Base-by-base conservation (phyloP, 2,888 invertebrate genomes). In the Pharmacophagus antenor region DNA sequence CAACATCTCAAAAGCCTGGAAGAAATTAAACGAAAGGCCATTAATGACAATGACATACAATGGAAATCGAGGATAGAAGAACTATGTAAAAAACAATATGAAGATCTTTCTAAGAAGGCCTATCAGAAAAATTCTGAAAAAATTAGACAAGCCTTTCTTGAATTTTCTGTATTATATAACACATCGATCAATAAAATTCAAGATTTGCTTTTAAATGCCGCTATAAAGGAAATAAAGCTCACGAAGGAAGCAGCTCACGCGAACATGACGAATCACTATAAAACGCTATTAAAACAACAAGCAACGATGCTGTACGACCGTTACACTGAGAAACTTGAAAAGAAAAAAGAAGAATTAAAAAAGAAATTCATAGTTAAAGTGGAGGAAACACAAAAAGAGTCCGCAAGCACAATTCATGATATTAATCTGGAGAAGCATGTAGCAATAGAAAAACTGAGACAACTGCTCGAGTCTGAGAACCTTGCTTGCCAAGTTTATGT, bases 401-500 rank as follows among this genome's bases (percentile, higher is more conserved):
- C 76, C 65, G 66, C 65, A 8, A 66, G 71, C n/a, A 67, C 69
- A 58, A 50, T 88, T 31, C 88, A 88, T 60, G 84, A 86, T 57
- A 74, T 88, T 12, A 83, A 83, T 17, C 65, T 83, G 1, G 88
- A 88, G 58, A 89, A 88, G 70, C 83, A 85, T 63, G 57, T 74
- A n/a, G 78, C 80, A 23, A 65, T 87, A 58, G 85, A 88, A 64
- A 88, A 84, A 52, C 51, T 86, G 12, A 71, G 84, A 54, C 70
- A 82, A 42, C 67, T 79, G 21, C 68, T 87, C 2, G 77, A 86
- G 69, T 83, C 82, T 64, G 82, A 84, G 68, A 88, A 84, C 56
- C 69, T 88, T n/a, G 89, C 89, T 8, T 88, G 89, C 70, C 82
- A 85, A 72, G 73, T 85, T 10, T 90, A 89, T 65, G 82, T 89